Conservation (phyloP, 2,888 invertebrate species). For the Synergus itoensis region DNA sequence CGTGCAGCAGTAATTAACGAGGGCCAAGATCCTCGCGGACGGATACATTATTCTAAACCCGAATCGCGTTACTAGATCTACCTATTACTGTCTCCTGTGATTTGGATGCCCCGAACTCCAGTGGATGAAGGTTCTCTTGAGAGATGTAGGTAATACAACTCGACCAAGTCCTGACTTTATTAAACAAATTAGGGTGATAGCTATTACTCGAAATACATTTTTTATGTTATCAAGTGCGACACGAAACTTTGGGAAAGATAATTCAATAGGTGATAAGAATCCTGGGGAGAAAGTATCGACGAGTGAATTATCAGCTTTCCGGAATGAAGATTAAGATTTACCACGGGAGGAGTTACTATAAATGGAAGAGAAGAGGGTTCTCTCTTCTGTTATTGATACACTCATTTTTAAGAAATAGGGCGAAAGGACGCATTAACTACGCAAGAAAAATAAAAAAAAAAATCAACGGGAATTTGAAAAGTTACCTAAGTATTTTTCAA, state of each 20-base stretch:
- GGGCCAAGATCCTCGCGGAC: conserved; percentile 58
- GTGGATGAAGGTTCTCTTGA: conserved; percentile 1
- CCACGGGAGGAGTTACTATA: not conserved
- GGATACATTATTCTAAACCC: conserved; percentile 64
- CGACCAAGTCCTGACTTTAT: not conserved
- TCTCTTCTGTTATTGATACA: not conserved
- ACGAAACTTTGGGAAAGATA: not conserved
- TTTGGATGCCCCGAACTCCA: conserved; percentile 4
- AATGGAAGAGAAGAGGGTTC: not conserved
- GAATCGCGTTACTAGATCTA: conserved; percentile 23
- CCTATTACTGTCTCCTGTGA: conserved; percentile 27
- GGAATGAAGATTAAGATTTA: not conserved
- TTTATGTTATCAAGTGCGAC: not conserved
- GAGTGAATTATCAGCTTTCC: not conserved
- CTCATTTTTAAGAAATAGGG: not conserved
- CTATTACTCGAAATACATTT: not conserved
- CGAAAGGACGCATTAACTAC: not conserved
- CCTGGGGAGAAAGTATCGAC: not conserved
- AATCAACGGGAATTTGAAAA: not conserved
- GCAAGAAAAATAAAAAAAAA: not conserved
- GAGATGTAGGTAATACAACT: not conserved
- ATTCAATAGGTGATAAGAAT: not conserved
- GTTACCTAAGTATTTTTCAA: not conserved
- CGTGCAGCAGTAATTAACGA: conserved; percentile 64
- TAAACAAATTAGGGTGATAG: not conserved